Base-by-base conservation (phyloP, 1,140 invertebrate genomes). In the Aphelinus atriplicis region DNA sequence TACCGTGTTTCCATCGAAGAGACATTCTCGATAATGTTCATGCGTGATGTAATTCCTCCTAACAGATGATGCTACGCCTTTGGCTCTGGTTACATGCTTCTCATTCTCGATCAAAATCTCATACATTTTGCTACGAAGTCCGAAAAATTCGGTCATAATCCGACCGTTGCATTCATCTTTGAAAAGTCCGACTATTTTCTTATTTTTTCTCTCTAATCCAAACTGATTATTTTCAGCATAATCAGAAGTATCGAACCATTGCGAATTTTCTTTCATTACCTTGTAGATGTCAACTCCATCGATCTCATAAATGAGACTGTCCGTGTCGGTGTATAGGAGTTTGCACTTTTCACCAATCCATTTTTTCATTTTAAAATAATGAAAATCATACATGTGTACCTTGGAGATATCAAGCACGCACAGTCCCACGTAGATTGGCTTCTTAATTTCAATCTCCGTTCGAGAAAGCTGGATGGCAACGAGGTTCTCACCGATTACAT, bases 81-180 rank as follows among this genome's bases (percentile, higher is more conserved):
- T 46, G 26, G 60, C 60, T 62, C 50, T 48, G 3, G 2, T n/a
- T n/a, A n/a, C n/a, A n/a, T n/a, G n/a, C n/a, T n/a, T n/a, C n/a
- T n/a, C 3, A 65, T 47, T 65, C 4, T 67, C 9, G 42, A 53
- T 7, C 55, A 55, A 26, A 67, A 67, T 67, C n/a, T n/a, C n/a
- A n/a, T n/a, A n/a, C n/a, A n/a, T n/a, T n/a, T n/a, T n/a, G n/a
- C n/a, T n/a, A n/a, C n/a, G n/a, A n/a, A n/a, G n/a, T n/a, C n/a
- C n/a, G n/a, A n/a, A n/a, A n/a, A n/a, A n/a, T n/a, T n/a, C n/a
- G n/a, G n/a, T n/a, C n/a, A n/a, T n/a, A n/a, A n/a, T n/a, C n/a
- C n/a, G n/a, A n/a, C n/a, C n/a, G n/a, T n/a, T n/a, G n/a, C n/a
- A n/a, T n/a, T n/a, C n/a, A n/a, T n/a, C n/a, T n/a, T n/a, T n/a